phyloP scores from a whole-genome alignment of 2,888 invertebrate species.

The Cephus sareptanus region DNA sequence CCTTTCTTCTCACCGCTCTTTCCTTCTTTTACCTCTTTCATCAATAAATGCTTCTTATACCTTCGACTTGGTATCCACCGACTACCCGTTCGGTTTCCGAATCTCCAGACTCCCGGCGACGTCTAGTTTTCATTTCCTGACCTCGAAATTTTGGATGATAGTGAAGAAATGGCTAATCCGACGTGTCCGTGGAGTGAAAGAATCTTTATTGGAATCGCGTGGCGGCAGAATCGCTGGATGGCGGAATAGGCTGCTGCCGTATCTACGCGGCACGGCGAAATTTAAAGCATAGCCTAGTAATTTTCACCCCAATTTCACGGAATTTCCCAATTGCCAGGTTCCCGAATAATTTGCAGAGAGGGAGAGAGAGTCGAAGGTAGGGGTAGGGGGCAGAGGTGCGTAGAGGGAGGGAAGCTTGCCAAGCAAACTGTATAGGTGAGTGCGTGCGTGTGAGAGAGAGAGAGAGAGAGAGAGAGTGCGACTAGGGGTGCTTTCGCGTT shows the following conservation, averaged over 20 bases:
- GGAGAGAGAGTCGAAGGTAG: not conserved
- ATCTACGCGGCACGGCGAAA: slow-evolving; percentile 22
- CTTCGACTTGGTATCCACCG: not conserved
- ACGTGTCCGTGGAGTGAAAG: slow-evolving; percentile 5
- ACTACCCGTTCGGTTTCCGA: not conserved
- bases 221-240: slow-evolving; percentile 13
- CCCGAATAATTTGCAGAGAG: slow-evolving; percentile 31
- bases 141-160: not conserved
- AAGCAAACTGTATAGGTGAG: not conserved
- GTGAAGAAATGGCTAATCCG: not conserved
- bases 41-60: not conserved
- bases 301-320: slow-evolving; percentile 43
- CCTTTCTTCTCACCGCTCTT: not conserved
- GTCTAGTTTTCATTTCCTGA: not conserved
- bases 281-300: slow-evolving; percentile 35
- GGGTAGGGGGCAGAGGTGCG: not conserved
- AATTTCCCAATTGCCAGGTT: slow-evolving; percentile 39
- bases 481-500: not conserved
- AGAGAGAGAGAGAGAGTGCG: slow-evolving; percentile 7
- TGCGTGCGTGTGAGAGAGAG: not conserved
- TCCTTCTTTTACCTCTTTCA: not conserved
- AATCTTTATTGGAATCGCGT: slow-evolving; percentile 11
- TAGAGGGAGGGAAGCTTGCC: slow-evolving; percentile 9
- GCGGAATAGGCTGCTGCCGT: slow-evolving; percentile 14
- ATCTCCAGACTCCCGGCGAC: not conserved